A percentile compares a stretch with the other conserved stretches of the same genome.
Conservation (phyloP, 2,888 invertebrate genomes). For the Parelbella ahira region DNA sequence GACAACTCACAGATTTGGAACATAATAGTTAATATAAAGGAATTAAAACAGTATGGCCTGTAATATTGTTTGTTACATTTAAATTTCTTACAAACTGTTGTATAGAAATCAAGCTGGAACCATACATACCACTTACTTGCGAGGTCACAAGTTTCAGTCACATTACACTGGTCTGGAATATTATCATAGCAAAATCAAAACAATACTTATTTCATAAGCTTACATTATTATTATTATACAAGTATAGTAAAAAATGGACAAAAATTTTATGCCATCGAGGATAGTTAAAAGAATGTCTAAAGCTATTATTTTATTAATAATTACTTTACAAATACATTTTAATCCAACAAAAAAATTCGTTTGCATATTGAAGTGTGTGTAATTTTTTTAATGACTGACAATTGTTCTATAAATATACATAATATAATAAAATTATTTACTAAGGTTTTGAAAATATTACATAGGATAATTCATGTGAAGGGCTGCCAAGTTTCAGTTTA, state of each 20-base stretch:
- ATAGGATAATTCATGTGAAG: too few species aligned
- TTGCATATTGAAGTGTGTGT: too few species aligned
- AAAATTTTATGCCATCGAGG: slow-evolving; percentile 45
- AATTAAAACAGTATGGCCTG: too few species aligned
- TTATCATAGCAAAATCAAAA: slow-evolving; percentile 27
- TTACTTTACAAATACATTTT: slow-evolving; percentile 43
- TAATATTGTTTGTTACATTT: too few species aligned
- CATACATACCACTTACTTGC: slow-evolving; percentile 42
- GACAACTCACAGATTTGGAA: too few species aligned
- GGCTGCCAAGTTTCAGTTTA: too few species aligned
- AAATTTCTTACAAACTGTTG: slow-evolving; percentile 4
- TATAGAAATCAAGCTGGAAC: slow-evolving; percentile 32
- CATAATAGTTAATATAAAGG: neutral
- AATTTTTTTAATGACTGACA: too few species aligned
- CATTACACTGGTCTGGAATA: slow-evolving; percentile 18
- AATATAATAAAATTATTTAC: too few species aligned
- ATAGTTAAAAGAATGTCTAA: slow-evolving; percentile 66
- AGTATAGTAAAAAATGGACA: slow-evolving; percentile 58
- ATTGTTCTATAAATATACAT: too few species aligned
- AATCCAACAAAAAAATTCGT: slow-evolving; percentile 38
- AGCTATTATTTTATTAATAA: slow-evolving; percentile 52
- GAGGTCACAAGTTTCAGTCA: slow-evolving; percentile 36
- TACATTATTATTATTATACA: slow-evolving; percentile 41
- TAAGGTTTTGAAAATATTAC: too few species aligned
- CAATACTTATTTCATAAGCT: slow-evolving; percentile 32